Evolutionary conservation across 2,888 invertebrate genomes (phyloP).

Genomic region (Melolontha melolontha): DNA sequence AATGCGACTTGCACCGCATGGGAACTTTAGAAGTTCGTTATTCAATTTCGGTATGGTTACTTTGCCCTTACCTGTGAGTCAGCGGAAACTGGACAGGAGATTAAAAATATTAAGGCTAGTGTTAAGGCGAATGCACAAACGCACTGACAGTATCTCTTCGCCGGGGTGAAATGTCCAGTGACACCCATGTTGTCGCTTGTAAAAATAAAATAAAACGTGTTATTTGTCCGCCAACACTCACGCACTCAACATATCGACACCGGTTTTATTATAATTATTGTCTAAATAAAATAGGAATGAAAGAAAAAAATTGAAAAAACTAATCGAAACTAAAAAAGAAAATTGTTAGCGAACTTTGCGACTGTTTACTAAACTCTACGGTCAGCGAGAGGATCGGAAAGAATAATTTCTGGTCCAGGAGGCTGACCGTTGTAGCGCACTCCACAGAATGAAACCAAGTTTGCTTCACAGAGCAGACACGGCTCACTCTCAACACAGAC

Average conservation of each 20-base stretch:
- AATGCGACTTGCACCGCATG: conserved; percentile 32
- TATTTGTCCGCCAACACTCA: conserved; percentile 38
- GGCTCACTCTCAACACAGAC: conserved; percentile 32
- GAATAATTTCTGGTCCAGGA: conserved; percentile 42
- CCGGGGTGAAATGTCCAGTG: conserved; percentile 47
- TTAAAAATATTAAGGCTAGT: conserved; percentile 40
- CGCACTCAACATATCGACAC: conserved; percentile 47
- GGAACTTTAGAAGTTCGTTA: conserved; percentile 26
- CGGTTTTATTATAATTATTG: conserved; percentile 2
- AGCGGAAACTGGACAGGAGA: conserved; percentile 51
- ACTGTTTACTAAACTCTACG: conserved; percentile 22
- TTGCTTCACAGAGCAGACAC: conserved; percentile 35
- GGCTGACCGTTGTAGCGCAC: conserved; percentile 51
- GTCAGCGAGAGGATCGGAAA: conserved; percentile 35
- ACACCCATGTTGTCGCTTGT: conserved; percentile 48
- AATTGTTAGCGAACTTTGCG: conserved; percentile 21
- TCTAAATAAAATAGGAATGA: conserved; percentile 2
- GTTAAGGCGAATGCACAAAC: conserved; percentile 49
- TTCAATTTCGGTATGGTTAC: conserved; percentile 10
- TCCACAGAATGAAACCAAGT: conserved; percentile 49
- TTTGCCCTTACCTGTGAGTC: conserved; percentile 45
- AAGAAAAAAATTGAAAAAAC: conserved; percentile 23
- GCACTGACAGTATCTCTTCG: conserved; percentile 45
- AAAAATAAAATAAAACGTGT: conserved; percentile 26
- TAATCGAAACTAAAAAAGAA: conserved; percentile 38